A percentile compares a stretch with the other conserved stretches of the same genome.
phyloP scores from a whole-genome alignment of 2,797 vertebrate genomes.

The Gallinago stenura region DNA sequence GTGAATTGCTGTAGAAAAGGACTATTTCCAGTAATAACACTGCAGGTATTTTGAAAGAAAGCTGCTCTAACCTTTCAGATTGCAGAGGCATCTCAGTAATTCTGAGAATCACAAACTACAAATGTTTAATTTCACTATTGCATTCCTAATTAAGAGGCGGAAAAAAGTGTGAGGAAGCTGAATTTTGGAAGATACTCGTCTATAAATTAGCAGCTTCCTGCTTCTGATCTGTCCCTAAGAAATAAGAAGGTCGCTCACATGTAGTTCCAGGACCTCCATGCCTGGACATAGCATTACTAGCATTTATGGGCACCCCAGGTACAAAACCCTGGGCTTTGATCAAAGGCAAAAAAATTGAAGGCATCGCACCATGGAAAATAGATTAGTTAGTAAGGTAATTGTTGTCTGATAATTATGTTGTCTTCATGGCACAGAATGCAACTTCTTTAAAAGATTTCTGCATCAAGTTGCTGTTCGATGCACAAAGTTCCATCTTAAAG shows the following conservation, averaged over 20 bases:
- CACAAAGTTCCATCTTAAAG: not conserved
- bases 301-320: not conserved
- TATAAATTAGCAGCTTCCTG: not conserved
- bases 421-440: not conserved
- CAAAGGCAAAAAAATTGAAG: not conserved
- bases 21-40: constrained; percentile 24
- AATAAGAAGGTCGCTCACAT: not conserved
- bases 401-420: not conserved
- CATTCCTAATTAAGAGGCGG: not conserved
- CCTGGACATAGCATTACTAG: not conserved
- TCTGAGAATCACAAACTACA: constrained; percentile 8
- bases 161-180: not conserved
- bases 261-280: not conserved
- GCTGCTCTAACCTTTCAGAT: constrained; percentile 28
- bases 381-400: not conserved
- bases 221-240: not conserved
- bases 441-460: not conserved
- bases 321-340: not conserved
- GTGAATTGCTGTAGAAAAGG: constrained; percentile 14
- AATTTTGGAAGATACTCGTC: not conserved
- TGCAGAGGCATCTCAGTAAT: constrained; percentile 24
- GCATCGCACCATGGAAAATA: not conserved
- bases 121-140: constrained; percentile 8
- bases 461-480: not conserved
- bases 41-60: constrained; percentile 53